Evolutionary conservation across 1,140 invertebrate species (phyloP), one percentile per base, ranked within the genome.

Genomic region (Anadara kagoshimensis): DNA sequence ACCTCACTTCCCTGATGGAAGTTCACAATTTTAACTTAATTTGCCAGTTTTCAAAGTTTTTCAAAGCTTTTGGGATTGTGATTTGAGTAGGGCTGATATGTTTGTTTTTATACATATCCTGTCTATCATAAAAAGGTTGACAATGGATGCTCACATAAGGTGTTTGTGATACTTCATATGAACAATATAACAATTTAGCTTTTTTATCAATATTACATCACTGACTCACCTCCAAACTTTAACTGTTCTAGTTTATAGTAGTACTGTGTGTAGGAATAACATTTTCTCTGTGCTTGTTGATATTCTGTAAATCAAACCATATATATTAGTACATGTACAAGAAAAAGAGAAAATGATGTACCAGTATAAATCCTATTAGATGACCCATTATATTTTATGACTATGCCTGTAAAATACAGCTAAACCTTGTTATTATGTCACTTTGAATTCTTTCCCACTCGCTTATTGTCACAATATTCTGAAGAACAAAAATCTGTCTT

Each of bases 201-300:
- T 43, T n/a, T n/a, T 41, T 43, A 14, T 69, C n/a, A 66, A 18
- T 36, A 36, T 7, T 3, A 36, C 29, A 36, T 36, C 7, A 36
- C 7, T 36, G 7, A 61, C 12, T 20, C 18, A 24, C 26, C 41
- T 44, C 61, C 45, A 59, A 45, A 56, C 29, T 44, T 26, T 41
- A 78, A 63, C 7, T 66, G 70, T 22, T 67, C 54, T 20, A 78
- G 64, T 16, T 75, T 56, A 61, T 66, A 68, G 65, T 41, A 57
- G 22, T 76, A 79, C 59, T 79, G 65, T 20, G 66, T 54, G 45
- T 76, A 62, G 22, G 75, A 71, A 62, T 76, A 79, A 57, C 78
- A 79, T 26, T 61, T 26, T 56, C 78, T 66, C 53, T 70, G 65
- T 41, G 78, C 74, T n/a, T 66, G 57, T 22, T 73, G 71, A 41